Evolutionary conservation across 2,113 vertebrate species (phyloP).

Genomic region (Seriola aureovittata): DNA sequence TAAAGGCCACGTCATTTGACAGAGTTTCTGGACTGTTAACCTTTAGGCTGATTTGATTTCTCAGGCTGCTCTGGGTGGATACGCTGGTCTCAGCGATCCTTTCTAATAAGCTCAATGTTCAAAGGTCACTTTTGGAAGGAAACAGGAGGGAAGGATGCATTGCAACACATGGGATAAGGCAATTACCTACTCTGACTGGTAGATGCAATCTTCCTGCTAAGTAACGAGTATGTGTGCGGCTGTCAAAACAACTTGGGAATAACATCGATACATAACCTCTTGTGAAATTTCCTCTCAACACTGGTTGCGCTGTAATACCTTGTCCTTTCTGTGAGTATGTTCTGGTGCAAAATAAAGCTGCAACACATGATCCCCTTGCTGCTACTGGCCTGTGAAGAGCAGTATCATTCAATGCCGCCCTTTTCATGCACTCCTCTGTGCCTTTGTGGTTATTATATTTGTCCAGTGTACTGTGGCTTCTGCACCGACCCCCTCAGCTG

Average conservation of each 20-base stretch:
- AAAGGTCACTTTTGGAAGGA: conserved; percentile 78
- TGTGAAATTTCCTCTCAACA: conserved; percentile 49
- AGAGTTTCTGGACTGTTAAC: conserved; percentile 62
- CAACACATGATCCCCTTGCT: conserved; percentile 59
- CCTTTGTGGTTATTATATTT: conserved; percentile 84
- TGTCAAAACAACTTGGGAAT: conserved; percentile 67
- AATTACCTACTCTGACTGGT: conserved; percentile 69
- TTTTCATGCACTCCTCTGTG: conserved; percentile 77
- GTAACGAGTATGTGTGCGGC: conserved; percentile 63
- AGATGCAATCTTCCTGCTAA: conserved; percentile 59
- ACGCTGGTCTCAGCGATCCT: conserved; percentile 60
- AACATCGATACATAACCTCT: conserved; percentile 54
- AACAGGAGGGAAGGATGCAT: conserved; percentile 66
- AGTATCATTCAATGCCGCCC: conserved; percentile 73
- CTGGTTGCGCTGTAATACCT: conserved; percentile 24
- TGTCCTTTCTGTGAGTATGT: conserved; percentile 16
- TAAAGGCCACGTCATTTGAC: conserved; percentile 71
- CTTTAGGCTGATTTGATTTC: conserved; percentile 75
- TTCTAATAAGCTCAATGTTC: conserved; percentile 76
- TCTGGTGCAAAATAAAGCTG: conserved; percentile 60
- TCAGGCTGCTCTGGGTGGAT: conserved; percentile 50
- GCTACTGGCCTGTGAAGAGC: conserved; percentile 72
- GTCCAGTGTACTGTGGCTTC: conserved; percentile 84
- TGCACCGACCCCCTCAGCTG: conserved; percentile 74
- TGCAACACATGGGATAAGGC: conserved; percentile 61